phyloP scores from a whole-genome alignment of 2,888 invertebrate species.

The Shargacucullia verbasci region DNA sequence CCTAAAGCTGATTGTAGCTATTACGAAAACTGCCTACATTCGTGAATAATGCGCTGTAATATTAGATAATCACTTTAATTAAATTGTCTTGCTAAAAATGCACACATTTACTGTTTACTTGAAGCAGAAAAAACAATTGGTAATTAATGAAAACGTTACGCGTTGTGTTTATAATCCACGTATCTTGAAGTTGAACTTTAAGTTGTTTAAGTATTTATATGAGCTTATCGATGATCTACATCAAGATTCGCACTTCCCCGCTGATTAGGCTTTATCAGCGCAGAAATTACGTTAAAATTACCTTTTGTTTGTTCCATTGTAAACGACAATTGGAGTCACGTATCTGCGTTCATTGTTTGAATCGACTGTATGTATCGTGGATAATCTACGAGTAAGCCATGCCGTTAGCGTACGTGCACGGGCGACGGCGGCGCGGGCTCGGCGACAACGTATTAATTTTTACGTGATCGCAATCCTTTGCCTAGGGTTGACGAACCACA shows the following conservation, averaged over 20 bases:
- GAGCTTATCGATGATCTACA: constrained; percentile 35
- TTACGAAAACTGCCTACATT: constrained; percentile 32
- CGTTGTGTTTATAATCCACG: too few relatives aligned
- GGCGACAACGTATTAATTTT: constrained; percentile 76
- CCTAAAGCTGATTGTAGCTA: constrained; percentile 33
- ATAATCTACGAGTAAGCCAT: constrained; percentile 27
- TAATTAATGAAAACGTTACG: too few relatives aligned
- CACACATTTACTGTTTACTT: constrained; percentile 5
- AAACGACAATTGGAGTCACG: constrained; percentile 38
- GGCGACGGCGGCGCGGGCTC: too few relatives aligned
- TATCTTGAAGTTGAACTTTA: constrained; percentile 4
- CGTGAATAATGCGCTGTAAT: constrained; percentile 14
- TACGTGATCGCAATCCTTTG: constrained; percentile 73
- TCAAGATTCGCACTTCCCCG: constrained; percentile 40
- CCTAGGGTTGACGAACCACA: constrained; percentile 76
- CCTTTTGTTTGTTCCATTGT: constrained; percentile 56
- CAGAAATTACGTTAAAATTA: constrained; percentile 53
- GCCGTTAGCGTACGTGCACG: constrained; percentile 62
- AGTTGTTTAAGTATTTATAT: constrained; percentile 1
- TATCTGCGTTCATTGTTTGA: constrained; percentile 57
- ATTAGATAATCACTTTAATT: constrained; percentile 41
- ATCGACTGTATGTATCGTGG: constrained; percentile 36
- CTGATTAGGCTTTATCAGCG: constrained; percentile 37
- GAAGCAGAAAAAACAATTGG: constrained; percentile 2
- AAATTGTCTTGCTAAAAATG: constrained; percentile 10